A percentile compares a stretch with the other conserved stretches of the same genome.
Conservation (phyloP, 2,797 vertebrate species). For the Tolypeutes matacus region DNA sequence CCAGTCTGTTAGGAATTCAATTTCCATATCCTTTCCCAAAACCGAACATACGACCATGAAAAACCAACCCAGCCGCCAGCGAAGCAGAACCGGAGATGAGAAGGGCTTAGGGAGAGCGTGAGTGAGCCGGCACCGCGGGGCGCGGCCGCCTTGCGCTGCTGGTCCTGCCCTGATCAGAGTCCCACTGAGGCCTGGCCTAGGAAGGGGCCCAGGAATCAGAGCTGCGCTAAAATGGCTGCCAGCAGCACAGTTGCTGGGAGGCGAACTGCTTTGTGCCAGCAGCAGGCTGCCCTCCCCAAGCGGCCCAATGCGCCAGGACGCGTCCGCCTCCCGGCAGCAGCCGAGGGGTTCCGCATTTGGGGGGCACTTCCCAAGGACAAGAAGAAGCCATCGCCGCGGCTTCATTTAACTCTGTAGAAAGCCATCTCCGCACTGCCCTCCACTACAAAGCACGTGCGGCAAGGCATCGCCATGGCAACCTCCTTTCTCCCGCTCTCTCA, state of each 20-base stretch:
- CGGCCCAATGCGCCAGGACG: background rate
- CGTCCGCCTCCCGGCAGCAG: background rate
- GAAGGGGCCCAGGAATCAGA: background rate
- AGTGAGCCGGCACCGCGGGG: too few relatives aligned
- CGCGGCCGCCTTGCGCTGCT: accelerated
- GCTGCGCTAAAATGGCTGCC: constrained; percentile 24
- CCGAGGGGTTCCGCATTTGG: background rate
- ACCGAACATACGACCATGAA: background rate
- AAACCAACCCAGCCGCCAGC: background rate
- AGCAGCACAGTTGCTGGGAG: accelerated
- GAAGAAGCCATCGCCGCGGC: background rate
- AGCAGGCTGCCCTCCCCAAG: accelerated
- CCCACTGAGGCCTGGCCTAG: accelerated
- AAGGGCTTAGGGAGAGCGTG: background rate
- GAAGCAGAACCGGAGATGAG: background rate
- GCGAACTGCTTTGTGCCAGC: accelerated
- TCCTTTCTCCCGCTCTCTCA: too few relatives aligned
- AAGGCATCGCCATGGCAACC: constrained; percentile 74
- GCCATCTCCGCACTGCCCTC: background rate
- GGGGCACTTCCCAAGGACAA: background rate
- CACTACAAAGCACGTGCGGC: background rate
- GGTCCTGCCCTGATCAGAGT: accelerated
- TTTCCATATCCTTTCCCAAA: background rate
- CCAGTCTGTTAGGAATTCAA: accelerated
- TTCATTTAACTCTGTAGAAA: background rate